Percentiles rank a stretch among this genome's conserved stretches.
phyloP scores from a whole-genome alignment of 2,797 vertebrate species.

The Coluber constrictor region DNA sequence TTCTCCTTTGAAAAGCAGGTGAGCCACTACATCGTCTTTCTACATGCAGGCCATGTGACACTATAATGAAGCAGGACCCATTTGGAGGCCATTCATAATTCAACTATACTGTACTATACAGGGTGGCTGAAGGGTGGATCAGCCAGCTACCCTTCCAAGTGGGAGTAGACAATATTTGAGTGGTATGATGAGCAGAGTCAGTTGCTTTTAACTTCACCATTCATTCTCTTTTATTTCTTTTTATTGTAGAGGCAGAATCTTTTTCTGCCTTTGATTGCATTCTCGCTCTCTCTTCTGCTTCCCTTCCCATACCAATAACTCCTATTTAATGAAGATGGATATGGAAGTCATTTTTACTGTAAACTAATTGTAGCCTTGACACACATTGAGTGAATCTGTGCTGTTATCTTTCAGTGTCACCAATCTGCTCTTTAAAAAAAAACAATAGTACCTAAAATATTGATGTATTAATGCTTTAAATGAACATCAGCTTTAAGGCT shows the following conservation, averaged over 20 bases:
- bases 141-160: background rate
- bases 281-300: background rate
- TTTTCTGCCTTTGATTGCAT: slow-evolving; percentile 10
- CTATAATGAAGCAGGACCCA: background rate
- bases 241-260: background rate
- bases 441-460: background rate
- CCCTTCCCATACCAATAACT: background rate
- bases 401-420: background rate
- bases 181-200: background rate
- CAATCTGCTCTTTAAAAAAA: background rate
- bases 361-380: slow-evolving; percentile 32
- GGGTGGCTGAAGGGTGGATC: background rate
- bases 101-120: background rate
- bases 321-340: slow-evolving; percentile 30
- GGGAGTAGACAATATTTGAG: background rate
- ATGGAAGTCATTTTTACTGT: slow-evolving; percentile 27
- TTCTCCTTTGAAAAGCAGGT: background rate
- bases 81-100: background rate
- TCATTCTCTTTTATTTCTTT: background rate
- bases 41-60: background rate
- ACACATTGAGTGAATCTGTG: slow-evolving; percentile 8
- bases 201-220: slow-evolving; percentile 1
- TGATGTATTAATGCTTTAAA: background rate
- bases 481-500: background rate
- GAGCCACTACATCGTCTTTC: background rate